These are phyloP conservation scores for Cyrtonyx montezumae DNA, from an alignment of 2,113 vertebrate genomes.

Conservation along the genomic window DNA sequence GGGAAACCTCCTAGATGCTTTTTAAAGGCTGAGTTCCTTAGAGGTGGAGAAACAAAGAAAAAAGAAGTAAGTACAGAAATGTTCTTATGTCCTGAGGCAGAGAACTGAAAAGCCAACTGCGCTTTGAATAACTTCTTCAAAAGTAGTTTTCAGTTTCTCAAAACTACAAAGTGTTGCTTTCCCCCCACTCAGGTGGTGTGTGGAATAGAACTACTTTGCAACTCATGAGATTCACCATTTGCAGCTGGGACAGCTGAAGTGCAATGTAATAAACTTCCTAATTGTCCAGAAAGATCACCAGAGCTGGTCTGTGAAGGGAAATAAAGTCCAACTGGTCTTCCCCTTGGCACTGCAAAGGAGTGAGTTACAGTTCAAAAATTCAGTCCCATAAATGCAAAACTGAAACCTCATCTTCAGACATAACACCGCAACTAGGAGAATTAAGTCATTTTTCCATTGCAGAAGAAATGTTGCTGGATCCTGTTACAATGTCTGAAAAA, in stretches of 20 bases:
- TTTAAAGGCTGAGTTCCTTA: not conserved
- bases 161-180: not conserved
- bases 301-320: too few relatives aligned
- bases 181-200: not conserved
- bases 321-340: not conserved
- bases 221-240: not conserved
- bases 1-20: not conserved
- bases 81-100: not conserved
- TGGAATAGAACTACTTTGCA: not conserved
- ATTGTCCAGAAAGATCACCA: not conserved
- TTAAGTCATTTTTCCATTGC: accelerated
- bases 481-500: too few relatives aligned
- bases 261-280: not conserved
- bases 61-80: not conserved
- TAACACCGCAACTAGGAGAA: too few relatives aligned
- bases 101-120: not conserved
- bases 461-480: not conserved
- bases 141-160: not conserved
- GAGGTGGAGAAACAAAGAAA: not conserved
- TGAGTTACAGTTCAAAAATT: not conserved
- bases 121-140: not conserved
- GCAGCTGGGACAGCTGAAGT: not conserved
- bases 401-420: not conserved
- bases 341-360: not conserved
- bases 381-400: not conserved